A percentile compares a stretch with the other conserved stretches of the same genome.
These are phyloP conservation scores for Coelinius sp. DNA, from an alignment of 2,888 invertebrate species.

Conservation along the genomic window DNA sequence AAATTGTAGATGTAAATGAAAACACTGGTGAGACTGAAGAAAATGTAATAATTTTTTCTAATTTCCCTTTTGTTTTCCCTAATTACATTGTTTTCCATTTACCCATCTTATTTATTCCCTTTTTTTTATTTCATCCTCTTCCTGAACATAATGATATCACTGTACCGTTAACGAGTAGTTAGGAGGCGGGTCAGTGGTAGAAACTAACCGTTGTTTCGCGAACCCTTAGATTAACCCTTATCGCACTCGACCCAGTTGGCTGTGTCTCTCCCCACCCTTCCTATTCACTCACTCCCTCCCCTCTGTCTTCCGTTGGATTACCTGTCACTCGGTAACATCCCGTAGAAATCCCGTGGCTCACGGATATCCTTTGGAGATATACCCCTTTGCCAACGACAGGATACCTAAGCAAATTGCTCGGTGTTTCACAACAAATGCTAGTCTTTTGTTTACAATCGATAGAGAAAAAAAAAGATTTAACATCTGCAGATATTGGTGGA, in stretches of 20 bases:
- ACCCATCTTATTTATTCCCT: neutral
- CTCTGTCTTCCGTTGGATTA: conserved; percentile 35
- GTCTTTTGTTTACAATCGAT: conserved; percentile 11
- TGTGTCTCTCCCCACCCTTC: conserved; percentile 15
- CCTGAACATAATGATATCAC: conserved; percentile 15
- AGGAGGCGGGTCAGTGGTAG: conserved; percentile 23
- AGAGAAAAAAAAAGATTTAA: neutral
- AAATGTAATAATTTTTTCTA: conserved; percentile 15
- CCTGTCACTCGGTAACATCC: conserved; percentile 43
- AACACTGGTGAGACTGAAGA: neutral
- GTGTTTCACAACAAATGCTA: conserved; percentile 24
- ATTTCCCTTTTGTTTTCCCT: conserved; percentile 20
- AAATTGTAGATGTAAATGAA: neutral
- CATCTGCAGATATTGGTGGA: no score
- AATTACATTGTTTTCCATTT: conserved; percentile 14
- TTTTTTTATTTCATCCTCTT: neutral
- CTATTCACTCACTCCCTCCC: neutral
- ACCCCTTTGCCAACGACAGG: conserved; percentile 30
- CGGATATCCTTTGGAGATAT: conserved; percentile 46
- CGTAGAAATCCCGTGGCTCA: conserved; percentile 44
- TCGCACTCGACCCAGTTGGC: conserved; percentile 46
- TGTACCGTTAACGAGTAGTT: conserved; percentile 22
- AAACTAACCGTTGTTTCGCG: conserved; percentile 45
- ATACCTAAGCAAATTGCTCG: conserved; percentile 23
- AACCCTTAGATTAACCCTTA: conserved; percentile 45